Percentiles rank a stretch among this genome's conserved stretches.
Conservation (phyloP, 2,797 vertebrate genomes). For the Propithecus deckenii region DNA sequence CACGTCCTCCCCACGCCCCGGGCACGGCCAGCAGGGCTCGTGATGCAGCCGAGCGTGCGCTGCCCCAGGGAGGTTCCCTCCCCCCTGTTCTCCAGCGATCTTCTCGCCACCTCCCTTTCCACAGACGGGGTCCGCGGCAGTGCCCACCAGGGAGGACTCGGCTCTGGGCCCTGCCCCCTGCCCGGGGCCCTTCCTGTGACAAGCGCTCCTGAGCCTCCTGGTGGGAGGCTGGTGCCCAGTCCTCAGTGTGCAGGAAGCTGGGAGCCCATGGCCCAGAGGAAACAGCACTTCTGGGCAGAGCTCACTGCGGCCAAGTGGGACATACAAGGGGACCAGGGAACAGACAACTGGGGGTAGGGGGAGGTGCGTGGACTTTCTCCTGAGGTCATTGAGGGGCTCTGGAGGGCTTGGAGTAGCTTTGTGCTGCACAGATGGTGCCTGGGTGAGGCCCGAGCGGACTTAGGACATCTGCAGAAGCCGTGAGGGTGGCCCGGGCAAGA, state of each 20-base stretch:
- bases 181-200: background rate
- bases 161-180: fast-evolving
- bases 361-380: background rate
- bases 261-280: background rate
- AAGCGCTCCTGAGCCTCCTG: fast-evolving
- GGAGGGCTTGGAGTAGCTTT: background rate
- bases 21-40: background rate
- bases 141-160: too few species aligned
- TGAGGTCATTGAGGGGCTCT: fast-evolving
- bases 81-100: background rate
- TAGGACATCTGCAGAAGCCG: background rate
- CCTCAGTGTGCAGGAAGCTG: background rate
- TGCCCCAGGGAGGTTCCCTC: background rate
- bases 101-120: background rate
- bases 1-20: fast-evolving
- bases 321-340: background rate
- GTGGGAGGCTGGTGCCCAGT: background rate
- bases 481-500: too few species aligned
- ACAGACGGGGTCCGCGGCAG: fast-evolving
- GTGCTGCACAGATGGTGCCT: fast-evolving
- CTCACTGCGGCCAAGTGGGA: background rate
- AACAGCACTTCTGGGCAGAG: background rate
- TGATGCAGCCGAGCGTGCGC: fast-evolving
- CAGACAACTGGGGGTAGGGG: background rate
- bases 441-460: background rate